Evolutionary conservation across 2,888 invertebrate genomes (phyloP).

Genomic region (Xestia c-nigrum): DNA sequence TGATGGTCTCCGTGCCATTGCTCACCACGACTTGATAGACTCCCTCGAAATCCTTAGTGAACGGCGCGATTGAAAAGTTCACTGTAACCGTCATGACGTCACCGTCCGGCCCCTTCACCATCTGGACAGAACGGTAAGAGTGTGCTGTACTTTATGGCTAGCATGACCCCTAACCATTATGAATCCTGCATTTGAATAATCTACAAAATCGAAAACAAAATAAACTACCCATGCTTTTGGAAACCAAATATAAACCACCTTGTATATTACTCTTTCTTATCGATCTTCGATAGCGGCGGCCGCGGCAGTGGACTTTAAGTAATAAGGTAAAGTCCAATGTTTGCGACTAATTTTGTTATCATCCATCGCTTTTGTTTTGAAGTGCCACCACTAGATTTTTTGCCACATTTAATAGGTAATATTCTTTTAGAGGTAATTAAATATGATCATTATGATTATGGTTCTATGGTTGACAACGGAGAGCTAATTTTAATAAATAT

Average conservation of each 20-base stretch:
- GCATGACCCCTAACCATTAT: neutral
- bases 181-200: neutral
- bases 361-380: neutral
- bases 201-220: too few relatives aligned
- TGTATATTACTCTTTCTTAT: neutral
- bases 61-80: constrained; percentile 10
- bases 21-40: constrained; percentile 18
- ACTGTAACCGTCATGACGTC: neutral
- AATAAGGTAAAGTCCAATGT: neutral
- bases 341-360: too few relatives aligned
- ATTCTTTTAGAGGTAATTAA: too few relatives aligned
- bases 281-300: neutral
- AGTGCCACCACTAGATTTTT: neutral
- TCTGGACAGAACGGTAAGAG: neutral
- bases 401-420: neutral
- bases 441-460: too few relatives aligned
- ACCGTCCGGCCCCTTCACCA: neutral
- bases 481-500: neutral
- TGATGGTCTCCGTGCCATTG: constrained; percentile 8
- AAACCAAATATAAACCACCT: too few relatives aligned
- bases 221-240: too few relatives aligned
- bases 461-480: neutral
- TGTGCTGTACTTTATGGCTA: neutral
- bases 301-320: too few relatives aligned
- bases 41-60: constrained; percentile 20